Percentiles rank a stretch among this genome's conserved stretches.
Conservation (phyloP, 2,113 vertebrate genomes). For the Equus przewalskii region DNA sequence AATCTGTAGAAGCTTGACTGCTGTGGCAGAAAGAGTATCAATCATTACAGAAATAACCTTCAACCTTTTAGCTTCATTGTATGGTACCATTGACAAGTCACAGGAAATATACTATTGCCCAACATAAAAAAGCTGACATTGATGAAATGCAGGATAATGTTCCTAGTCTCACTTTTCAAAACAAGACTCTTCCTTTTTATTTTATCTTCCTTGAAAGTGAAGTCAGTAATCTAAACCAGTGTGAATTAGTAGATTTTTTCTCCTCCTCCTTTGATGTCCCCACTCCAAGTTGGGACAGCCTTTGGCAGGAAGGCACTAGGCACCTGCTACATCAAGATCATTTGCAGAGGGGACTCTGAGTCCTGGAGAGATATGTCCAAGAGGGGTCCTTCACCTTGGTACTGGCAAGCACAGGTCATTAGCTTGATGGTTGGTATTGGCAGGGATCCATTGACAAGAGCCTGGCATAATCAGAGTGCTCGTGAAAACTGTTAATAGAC, state of each 20-base stretch:
- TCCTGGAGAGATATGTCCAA: background rate
- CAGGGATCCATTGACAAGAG: conserved; percentile 67
- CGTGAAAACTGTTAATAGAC: conserved; percentile 61
- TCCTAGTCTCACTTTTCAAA: conserved; percentile 41
- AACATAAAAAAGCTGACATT: conserved; percentile 58
- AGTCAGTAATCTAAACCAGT: conserved; percentile 46
- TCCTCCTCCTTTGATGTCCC: background rate
- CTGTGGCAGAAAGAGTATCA: conserved; percentile 71
- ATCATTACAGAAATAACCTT: conserved; percentile 75
- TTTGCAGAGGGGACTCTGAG: background rate
- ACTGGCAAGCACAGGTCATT: conserved; percentile 68
- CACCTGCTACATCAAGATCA: conserved; percentile 42
- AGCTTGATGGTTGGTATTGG: conserved; percentile 65
- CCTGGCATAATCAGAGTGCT: conserved; percentile 37
- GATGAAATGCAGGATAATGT: conserved; percentile 2
- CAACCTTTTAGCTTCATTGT: conserved; percentile 75
- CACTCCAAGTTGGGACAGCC: background rate
- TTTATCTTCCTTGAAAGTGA: conserved; percentile 45
- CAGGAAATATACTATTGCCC: background rate
- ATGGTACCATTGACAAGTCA: conserved; percentile 46
- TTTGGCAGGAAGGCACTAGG: background rate
- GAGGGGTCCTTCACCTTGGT: conserved; percentile 42
- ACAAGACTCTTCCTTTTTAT: conserved; percentile 55
- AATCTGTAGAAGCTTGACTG: conserved; percentile 60
- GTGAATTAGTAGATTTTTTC: conserved; percentile 17